These are phyloP conservation scores for Drosophila putrida DNA, from an alignment of 2,888 invertebrate genomes.

Conservation along the genomic window DNA sequence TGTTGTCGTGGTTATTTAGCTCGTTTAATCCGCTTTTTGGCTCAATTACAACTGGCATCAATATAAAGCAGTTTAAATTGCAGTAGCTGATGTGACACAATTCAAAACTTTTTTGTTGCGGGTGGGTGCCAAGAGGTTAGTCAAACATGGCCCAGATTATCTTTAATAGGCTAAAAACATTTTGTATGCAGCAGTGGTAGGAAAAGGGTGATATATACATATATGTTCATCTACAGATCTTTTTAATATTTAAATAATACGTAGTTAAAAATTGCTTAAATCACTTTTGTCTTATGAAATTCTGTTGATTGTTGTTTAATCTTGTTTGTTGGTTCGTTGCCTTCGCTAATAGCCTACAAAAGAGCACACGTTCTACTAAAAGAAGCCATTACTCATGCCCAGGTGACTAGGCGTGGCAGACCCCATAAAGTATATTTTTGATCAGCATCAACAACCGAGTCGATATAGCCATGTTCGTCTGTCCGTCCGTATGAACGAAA, in stretches of 20 bases:
- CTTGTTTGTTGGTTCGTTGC: slow-evolving; percentile 56
- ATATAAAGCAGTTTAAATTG: slow-evolving; percentile 42
- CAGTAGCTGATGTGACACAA: slow-evolving; percentile 2
- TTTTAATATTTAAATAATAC: not conserved
- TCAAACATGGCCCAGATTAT: slow-evolving; percentile 25
- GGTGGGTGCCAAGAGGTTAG: slow-evolving; percentile 24
- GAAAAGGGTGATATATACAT: slow-evolving; percentile 4
- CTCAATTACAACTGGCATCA: slow-evolving; percentile 53
- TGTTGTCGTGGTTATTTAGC: slow-evolving; percentile 18
- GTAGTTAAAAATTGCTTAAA: slow-evolving; percentile 5
- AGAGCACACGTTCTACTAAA: slow-evolving; percentile 45
- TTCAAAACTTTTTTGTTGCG: slow-evolving; percentile 7
- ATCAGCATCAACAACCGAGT: too few relatives aligned
- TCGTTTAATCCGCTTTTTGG: slow-evolving; percentile 44
- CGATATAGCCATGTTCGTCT: too few relatives aligned
- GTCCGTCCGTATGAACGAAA: too few relatives aligned
- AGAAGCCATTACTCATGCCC: slow-evolving; percentile 46
- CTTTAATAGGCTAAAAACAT: slow-evolving; percentile 23
- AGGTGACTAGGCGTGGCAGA: too few relatives aligned
- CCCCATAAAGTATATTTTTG: too few relatives aligned
- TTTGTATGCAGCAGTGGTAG: not conserved
- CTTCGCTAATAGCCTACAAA: slow-evolving; percentile 59
- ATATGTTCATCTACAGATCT: slow-evolving; percentile 1
- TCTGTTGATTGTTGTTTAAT: slow-evolving; percentile 19
- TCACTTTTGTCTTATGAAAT: slow-evolving; percentile 1